Evolutionary conservation across 2,797 vertebrate genomes (phyloP).

Genomic region (Coccyzus lansbergi): DNA sequence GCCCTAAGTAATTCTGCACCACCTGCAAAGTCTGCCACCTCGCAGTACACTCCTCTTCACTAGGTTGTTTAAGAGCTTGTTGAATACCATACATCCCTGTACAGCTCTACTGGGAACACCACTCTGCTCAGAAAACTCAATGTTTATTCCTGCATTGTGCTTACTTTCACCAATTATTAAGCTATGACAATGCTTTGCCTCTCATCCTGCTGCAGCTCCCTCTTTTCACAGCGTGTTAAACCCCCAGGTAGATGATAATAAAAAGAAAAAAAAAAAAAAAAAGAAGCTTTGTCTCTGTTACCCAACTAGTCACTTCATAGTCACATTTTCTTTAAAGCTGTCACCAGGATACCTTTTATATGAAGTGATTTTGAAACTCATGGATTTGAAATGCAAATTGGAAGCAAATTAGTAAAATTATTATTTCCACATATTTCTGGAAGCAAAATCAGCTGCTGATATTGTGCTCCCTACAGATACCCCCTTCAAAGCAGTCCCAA

Average conservation of each 20-base stretch:
- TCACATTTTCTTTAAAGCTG: not conserved
- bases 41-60: conserved; percentile 44
- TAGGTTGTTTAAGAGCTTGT: not conserved
- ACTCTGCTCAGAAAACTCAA: not conserved
- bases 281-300: not conserved
- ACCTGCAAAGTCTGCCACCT: conserved; percentile 60
- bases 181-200: not conserved
- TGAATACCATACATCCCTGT: not conserved
- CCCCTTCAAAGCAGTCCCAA: not conserved
- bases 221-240: conserved; percentile 1
- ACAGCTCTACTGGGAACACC: not conserved
- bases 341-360: not conserved
- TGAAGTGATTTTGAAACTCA: not conserved
- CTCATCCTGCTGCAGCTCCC: not conserved
- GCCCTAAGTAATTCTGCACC: conserved; percentile 3
- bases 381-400: not conserved
- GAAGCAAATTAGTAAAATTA: not conserved
- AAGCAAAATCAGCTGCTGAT: not conserved
- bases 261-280: not conserved
- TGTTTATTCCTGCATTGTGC: not conserved
- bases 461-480: not conserved
- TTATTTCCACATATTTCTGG: not conserved
- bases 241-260: not conserved
- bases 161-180: not conserved
- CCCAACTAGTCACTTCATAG: not conserved